Evolutionary conservation across 2,797 vertebrate genomes (phyloP), one percentile per base, ranked within the genome.

Genomic region (Falco peregrinus): DNA sequence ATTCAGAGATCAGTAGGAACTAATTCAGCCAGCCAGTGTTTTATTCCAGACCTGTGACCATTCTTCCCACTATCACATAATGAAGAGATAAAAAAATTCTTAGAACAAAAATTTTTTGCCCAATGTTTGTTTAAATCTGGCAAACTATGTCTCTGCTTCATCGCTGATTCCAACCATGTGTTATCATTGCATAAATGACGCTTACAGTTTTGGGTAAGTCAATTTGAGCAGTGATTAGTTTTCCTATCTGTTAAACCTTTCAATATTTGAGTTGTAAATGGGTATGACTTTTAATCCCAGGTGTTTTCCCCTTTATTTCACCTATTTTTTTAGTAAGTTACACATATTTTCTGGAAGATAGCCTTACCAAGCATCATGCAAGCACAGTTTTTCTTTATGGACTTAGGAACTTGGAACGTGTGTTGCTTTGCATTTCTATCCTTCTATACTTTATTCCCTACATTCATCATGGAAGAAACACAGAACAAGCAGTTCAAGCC

Each of bases 201-300:
- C 84, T 90, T 50, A 71, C 50, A 76, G 41, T 47, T 92, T 65
- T 29, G 29, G 21, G 37, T 82, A 81, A 90, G 83, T 86, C 70
- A 92, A 43, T 89, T 61, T 88, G 67, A 93, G 51, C 45, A 90
- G 67, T 4, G 41, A 73, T 93, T 84, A 92, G n/a, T 78, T 90
- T 83, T 78, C 16, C 71, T 78, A 57, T 78, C 61, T 69, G n/a
- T 74, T 89, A 90, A 81, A 87, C 25, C 48, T 90, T 69, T 77
- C 84, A 90, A 90, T 83, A 77, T 74, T 95, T 93, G 84, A 81
- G 75, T 93, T 88, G 67, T 47, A 94, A 91, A 84, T 64, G 37
- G 14, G 21, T 63, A 41, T 69, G 89, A 87, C 64, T 84, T 84
- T 67, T 65, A n/a, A 69, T 93, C 39, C 37, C 59, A 91, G 45